A percentile compares a stretch with the other conserved stretches of the same genome.
Evolutionary conservation across 2,113 vertebrate species (phyloP).

Genomic region (Pelodiscus sinensis): DNA sequence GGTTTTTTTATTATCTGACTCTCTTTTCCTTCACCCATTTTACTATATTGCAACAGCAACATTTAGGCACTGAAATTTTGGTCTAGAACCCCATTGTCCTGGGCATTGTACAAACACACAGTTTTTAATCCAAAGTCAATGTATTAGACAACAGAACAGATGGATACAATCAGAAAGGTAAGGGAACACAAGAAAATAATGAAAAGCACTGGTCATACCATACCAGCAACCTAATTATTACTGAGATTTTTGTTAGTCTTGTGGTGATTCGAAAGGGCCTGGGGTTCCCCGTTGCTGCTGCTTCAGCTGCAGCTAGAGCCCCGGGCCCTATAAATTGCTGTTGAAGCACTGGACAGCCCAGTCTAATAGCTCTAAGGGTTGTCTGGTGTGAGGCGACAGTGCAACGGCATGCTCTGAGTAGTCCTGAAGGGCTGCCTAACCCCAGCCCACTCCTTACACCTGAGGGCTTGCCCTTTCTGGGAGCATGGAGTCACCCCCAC

Average conservation of each 20-base stretch:
- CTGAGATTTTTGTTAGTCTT: neutral
- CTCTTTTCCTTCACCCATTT: rapidly evolving
- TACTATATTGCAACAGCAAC: neutral
- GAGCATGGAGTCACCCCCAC: no score
- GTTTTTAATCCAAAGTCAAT: rapidly evolving
- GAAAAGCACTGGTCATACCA: neutral
- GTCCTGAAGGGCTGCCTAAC: no score
- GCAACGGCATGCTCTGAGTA: no score
- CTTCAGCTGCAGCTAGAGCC: no score
- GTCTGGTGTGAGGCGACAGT: no score
- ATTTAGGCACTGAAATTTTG: rapidly evolving
- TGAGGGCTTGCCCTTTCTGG: no score
- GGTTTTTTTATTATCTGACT: rapidly evolving
- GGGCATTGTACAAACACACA: rapidly evolving
- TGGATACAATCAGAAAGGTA: rapidly evolving
- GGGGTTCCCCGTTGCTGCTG: no score
- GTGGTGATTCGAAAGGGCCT: no score
- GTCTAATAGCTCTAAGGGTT: no score
- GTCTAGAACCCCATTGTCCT: neutral
- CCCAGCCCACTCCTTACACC: no score
- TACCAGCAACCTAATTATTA: neutral
- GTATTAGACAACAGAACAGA: rapidly evolving
- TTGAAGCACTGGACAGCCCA: no score
- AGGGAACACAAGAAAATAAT: rapidly evolving
- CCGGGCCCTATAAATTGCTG: no score